Evolutionary conservation across 2,113 vertebrate genomes (phyloP), one percentile per base, ranked within the genome.

Genomic region (Oncorhynchus gorbuscha): DNA sequence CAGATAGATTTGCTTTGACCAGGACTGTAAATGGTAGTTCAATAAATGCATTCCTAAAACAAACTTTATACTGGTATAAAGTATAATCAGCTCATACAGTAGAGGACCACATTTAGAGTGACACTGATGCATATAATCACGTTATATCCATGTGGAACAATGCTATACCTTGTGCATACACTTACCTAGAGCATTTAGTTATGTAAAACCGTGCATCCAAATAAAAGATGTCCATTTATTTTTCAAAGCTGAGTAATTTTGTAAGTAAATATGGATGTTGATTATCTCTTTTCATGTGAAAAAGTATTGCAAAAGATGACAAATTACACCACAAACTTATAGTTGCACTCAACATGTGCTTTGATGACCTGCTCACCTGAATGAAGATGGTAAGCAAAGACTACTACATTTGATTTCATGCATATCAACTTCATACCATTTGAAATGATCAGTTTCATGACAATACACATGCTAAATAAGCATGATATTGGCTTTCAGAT

Each of bases 151-250:
- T 83, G 75, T 86, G 89, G 85, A 86, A 80, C 79, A 83, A 76
- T n/a, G 45, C 79, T 79, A 76, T 81, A 86, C 51, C 80, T 81
- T 84, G 82, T 86, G 80, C 81, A 88, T 84, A 79, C 79, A 85
- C 62, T 81, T 83, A 86, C 80, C 85, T 87, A 88, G 82, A 18
- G 70, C 84, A 81, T 86, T 75, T 84, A 85, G 79, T 87, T 76
- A 89, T 86, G 86, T 90, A 77, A 79, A 67, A 83, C 81, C 80
- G 84, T 76, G 87, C 85, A 84, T 35, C 78, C 64, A 88, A 89
- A 92, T 93, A 90, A 90, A 90, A 90, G 69, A 92, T 89, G 81
- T 82, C 75, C 79, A 58, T 92, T 90, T 90, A 92, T 94, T 94
- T 93, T 94, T 91, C 88, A 69, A 30, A 76, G 83, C 86, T 76